Percentiles rank a stretch among this genome's conserved stretches.
These are phyloP conservation scores for Fulica atra DNA, from an alignment of 2,113 vertebrate species.

Conservation along the genomic window DNA sequence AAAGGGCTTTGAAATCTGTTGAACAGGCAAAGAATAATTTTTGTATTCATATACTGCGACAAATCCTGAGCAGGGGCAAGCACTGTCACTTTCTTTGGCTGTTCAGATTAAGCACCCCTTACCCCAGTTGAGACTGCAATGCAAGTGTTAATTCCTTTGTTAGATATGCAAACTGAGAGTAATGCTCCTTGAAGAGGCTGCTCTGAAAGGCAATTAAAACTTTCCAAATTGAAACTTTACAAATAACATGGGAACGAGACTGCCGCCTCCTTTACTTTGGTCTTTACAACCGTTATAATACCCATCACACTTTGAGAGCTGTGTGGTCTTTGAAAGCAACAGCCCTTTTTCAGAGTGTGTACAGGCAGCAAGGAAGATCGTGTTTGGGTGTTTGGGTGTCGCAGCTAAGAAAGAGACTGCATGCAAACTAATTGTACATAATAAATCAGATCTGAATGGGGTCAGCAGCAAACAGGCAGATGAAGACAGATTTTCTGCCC, in stretches of 20 bases:
- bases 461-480: background rate
- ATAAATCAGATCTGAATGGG: constrained; percentile 13
- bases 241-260: background rate
- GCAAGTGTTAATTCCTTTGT: background rate
- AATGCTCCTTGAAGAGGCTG: background rate
- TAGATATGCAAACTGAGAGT: background rate
- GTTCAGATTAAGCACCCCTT: background rate
- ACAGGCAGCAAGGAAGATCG: background rate
- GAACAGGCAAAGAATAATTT: background rate
- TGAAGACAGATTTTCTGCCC: background rate
- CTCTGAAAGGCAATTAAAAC: constrained; percentile 36
- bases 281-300: background rate
- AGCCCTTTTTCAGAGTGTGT: background rate
- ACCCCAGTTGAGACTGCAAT: background rate
- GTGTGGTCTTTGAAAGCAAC: background rate
- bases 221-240: background rate
- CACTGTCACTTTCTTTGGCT: background rate
- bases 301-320: background rate
- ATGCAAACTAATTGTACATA: background rate
- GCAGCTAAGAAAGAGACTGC: background rate
- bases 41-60: background rate
- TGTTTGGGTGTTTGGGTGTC: background rate
- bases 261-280: background rate
- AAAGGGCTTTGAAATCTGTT: background rate
- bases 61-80: background rate